Conservation (phyloP, 2,113 vertebrate genomes). For the Lycaon pictus region DNA sequence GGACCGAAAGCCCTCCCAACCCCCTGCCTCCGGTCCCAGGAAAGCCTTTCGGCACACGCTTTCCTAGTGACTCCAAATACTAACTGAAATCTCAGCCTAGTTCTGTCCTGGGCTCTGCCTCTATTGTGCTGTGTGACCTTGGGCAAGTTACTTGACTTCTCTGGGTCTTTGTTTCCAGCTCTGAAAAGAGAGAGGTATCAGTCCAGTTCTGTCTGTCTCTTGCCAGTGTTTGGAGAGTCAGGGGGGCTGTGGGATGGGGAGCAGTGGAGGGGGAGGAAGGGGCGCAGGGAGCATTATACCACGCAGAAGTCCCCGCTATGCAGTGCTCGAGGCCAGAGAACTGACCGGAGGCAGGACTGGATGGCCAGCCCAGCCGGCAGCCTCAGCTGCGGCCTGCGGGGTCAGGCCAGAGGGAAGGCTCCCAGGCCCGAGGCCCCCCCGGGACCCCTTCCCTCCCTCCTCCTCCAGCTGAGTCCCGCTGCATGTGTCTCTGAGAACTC, state of each 20-base stretch:
- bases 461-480: background rate
- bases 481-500: constrained; percentile 56
- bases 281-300: too few relatives aligned
- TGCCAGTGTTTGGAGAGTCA: background rate
- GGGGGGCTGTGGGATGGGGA: background rate
- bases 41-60: background rate
- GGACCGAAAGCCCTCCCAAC: background rate
- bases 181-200: background rate
- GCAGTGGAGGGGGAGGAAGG: background rate
- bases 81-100: constrained; percentile 20
- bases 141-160: constrained; percentile 26
- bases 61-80: background rate
- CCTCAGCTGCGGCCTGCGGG: background rate
- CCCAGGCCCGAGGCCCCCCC: background rate
- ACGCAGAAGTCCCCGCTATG: background rate
- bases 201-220: background rate
- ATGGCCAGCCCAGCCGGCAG: background rate
- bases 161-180: constrained; percentile 33
- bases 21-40: background rate
- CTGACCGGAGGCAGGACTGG: background rate
- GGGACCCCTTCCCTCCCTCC: constrained; percentile 26
- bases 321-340: background rate
- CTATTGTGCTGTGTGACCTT: constrained; percentile 1
- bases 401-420: background rate
- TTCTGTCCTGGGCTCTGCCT: background rate